Evolutionary conservation across 2,113 vertebrate genomes (phyloP).

Genomic region (Phalacrocorax aristotelis): DNA sequence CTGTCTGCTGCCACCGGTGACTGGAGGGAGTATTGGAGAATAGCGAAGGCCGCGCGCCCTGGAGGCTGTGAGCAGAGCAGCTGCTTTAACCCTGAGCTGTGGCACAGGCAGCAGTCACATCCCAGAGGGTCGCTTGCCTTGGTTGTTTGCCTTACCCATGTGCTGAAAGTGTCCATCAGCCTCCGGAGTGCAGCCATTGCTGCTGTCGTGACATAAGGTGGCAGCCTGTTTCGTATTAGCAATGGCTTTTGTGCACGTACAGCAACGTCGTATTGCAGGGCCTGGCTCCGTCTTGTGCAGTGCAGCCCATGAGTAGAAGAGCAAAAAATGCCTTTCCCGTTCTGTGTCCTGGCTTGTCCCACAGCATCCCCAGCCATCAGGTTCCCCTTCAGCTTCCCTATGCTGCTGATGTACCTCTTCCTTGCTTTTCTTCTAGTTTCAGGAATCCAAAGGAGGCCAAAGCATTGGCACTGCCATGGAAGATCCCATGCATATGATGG

Average conservation of each 20-base stretch:
- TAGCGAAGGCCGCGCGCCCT: background rate
- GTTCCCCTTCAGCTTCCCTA: background rate
- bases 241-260: background rate
- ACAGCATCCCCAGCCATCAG: background rate
- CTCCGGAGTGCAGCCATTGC: accelerated
- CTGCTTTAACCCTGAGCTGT: accelerated
- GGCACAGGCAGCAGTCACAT: background rate
- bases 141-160: accelerated
- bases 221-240: background rate
- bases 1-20: background rate
- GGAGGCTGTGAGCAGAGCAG: background rate
- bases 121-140: background rate
- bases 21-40: background rate
- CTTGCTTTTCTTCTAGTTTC: background rate
- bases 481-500: accelerated
- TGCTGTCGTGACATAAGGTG: background rate
- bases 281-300: background rate
- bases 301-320: background rate
- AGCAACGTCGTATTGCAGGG: background rate
- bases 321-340: accelerated
- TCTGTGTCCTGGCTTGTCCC: background rate
- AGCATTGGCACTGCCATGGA: background rate
- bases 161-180: background rate
- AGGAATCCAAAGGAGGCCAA: background rate
- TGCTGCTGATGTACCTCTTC: background rate